Conservation (phyloP, 2,113 vertebrate genomes). For the Sinosuthora webbiana region DNA sequence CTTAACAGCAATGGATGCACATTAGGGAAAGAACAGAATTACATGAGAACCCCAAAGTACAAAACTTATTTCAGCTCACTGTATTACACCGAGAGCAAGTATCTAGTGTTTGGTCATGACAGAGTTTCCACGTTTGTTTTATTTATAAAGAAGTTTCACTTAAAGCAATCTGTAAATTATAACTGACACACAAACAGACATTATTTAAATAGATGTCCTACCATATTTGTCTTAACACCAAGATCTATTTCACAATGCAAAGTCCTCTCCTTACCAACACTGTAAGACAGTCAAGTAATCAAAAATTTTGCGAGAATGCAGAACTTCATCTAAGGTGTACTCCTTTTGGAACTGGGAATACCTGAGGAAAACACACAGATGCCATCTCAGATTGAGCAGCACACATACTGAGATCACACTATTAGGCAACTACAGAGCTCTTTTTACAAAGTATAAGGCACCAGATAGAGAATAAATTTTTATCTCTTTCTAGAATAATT, state of each 20-base stretch:
- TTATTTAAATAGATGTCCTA: neutral
- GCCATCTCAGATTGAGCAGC: neutral
- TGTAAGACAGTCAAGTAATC: slow-evolving; percentile 91
- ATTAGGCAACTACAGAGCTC: neutral
- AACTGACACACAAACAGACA: neutral
- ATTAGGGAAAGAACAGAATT: neutral
- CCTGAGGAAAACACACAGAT: slow-evolving; percentile 66
- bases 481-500: neutral
- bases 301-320: slow-evolving; percentile 83
- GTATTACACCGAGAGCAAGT: neutral
- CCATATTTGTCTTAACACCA: neutral
- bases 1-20: neutral
- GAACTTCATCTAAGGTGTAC: slow-evolving; percentile 89
- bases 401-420: neutral
- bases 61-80: neutral
- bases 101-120: neutral
- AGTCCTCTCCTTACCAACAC: slow-evolving; percentile 86
- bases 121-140: neutral
- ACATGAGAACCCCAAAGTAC: neutral
- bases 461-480: neutral
- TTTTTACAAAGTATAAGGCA: neutral
- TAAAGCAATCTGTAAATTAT: neutral
- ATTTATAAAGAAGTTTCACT: neutral
- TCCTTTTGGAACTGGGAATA: slow-evolving; percentile 92
- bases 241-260: neutral